Conservation (phyloP, 1,140 invertebrate species). For the Drosophila biarmipes region DNA sequence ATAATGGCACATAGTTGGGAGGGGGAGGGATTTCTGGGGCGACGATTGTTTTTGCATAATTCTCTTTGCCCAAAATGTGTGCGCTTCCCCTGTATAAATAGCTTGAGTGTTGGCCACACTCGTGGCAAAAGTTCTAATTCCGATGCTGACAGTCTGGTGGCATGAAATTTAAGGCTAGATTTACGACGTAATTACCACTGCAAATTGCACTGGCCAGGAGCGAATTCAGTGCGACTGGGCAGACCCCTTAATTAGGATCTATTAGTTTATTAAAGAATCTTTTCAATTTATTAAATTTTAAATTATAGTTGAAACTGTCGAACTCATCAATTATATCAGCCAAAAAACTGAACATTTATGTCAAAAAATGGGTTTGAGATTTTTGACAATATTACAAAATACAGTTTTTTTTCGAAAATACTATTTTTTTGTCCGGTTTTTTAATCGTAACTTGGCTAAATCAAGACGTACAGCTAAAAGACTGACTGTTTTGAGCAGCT, state of each 20-base stretch:
- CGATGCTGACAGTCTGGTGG: slow-evolving; percentile 70
- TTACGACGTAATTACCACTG: slow-evolving; percentile 70
- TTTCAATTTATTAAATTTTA: too few relatives aligned
- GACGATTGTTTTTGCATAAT: slow-evolving; percentile 69
- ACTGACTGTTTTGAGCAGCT: too few relatives aligned
- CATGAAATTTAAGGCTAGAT: slow-evolving; percentile 69
- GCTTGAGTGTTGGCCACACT: slow-evolving; percentile 47
- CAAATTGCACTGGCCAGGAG: slow-evolving; percentile 52
- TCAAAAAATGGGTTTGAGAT: too few relatives aligned
- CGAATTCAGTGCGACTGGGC: slow-evolving; percentile 11
- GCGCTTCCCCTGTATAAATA: slow-evolving; percentile 61
- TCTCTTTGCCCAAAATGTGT: slow-evolving; percentile 37
- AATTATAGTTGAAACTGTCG: too few relatives aligned
- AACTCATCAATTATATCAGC: too few relatives aligned
- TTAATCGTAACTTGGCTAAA: too few relatives aligned
- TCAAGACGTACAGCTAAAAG: too few relatives aligned
- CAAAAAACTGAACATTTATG: too few relatives aligned
- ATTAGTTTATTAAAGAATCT: background rate
- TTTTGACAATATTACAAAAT: too few relatives aligned
- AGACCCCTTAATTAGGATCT: background rate
- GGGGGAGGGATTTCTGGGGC: background rate
- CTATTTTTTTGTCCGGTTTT: too few relatives aligned
- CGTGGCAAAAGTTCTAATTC: slow-evolving; percentile 75
- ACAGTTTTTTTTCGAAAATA: too few relatives aligned
- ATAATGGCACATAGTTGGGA: background rate